Conservation (phyloP, 2,797 vertebrate species). For the Thunnus albacares region DNA sequence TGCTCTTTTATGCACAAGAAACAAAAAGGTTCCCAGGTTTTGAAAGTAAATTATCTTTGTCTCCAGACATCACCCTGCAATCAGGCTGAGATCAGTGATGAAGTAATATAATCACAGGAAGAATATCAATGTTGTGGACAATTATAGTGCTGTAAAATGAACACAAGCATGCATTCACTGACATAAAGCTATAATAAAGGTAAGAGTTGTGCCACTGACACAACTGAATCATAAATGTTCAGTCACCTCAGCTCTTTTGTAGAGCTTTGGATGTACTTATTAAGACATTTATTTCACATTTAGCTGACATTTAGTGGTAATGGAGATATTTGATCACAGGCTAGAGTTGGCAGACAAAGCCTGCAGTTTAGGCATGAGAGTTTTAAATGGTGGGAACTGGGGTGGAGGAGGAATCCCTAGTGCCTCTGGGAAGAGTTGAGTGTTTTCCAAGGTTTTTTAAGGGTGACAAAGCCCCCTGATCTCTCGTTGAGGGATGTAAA, state of each 20-base stretch:
- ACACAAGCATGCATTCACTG: background rate
- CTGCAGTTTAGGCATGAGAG: slow-evolving; percentile 25
- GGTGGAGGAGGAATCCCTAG: slow-evolving; percentile 21
- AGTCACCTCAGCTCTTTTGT: background rate
- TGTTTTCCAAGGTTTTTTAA: slow-evolving; percentile 31
- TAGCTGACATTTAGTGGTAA: background rate
- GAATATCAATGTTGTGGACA: background rate
- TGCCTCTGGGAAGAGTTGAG: slow-evolving; percentile 11
- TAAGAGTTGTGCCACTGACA: background rate
- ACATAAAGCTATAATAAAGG: background rate
- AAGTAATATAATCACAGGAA: background rate
- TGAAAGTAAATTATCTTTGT: background rate
- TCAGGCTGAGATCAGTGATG: background rate
- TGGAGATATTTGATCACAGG: slow-evolving; percentile 11
- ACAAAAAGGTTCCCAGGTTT: background rate
- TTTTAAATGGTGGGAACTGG: slow-evolving; percentile 26
- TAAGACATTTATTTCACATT: background rate
- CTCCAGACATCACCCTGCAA: background rate
- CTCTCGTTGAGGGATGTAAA: slow-evolving; percentile 7
- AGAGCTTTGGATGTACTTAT: background rate
- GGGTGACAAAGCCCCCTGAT: slow-evolving; percentile 31
- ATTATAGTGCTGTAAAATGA: background rate
- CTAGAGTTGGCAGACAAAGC: background rate
- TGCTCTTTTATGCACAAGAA: background rate
- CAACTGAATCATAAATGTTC: background rate